phyloP scores from a whole-genome alignment of 2,888 invertebrate genomes.

The Caradrina kadenii region DNA sequence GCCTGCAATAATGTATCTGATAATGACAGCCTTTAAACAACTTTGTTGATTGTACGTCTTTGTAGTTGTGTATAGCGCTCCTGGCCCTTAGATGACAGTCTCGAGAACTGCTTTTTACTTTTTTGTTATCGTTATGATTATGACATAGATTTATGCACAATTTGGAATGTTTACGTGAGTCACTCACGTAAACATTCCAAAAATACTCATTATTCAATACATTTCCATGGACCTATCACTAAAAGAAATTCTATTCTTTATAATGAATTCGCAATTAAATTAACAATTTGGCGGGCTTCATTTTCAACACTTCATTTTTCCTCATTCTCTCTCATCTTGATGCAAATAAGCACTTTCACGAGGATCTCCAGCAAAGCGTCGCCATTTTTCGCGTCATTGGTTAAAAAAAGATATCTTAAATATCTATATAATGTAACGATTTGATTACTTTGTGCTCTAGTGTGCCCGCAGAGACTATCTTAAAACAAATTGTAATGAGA shows the following conservation, averaged over 20 bases:
- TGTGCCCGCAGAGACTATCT: conserved; percentile 34
- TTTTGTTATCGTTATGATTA: neutral
- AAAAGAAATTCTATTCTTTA: conserved; percentile 34
- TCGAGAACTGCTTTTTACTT: neutral
- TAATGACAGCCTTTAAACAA: conserved; percentile 23
- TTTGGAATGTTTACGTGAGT: neutral
- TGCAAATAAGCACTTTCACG: conserved; percentile 66
- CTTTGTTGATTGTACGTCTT: neutral
- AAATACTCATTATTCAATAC: no score
- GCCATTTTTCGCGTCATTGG: conserved; percentile 65
- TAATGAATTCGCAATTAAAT: conserved; percentile 54
- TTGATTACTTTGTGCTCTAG: conserved; percentile 59
- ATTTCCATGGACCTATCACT: conserved; percentile 1
- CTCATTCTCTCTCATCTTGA: conserved; percentile 55
- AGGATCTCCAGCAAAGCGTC: conserved; percentile 55
- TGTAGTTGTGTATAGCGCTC: neutral
- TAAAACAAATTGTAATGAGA: conserved; percentile 55
- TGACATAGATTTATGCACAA: neutral
- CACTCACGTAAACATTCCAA: no score
- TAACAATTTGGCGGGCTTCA: conserved; percentile 34
- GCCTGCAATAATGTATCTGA: conserved; percentile 21
- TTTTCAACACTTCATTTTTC: conserved; percentile 55
- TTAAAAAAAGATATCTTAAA: conserved; percentile 57
- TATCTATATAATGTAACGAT: conserved; percentile 54
- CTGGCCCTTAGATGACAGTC: neutral